Conservation (phyloP, 2,888 invertebrate species). For the Apotomis betuletana region DNA sequence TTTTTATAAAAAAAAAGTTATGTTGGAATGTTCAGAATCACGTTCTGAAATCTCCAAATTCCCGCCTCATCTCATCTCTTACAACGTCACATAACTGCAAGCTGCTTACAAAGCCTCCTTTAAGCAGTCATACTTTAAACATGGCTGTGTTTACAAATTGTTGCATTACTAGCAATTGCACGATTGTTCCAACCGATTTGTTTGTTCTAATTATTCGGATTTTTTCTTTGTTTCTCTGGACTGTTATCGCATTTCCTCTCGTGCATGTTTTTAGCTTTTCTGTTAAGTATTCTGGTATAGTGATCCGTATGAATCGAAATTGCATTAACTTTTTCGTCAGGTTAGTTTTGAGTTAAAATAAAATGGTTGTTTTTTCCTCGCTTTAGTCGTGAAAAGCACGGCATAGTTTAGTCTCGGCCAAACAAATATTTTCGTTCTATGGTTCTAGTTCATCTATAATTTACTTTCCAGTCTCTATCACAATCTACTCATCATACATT, state of each 20-base stretch:
- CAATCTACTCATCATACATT: no score
- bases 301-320: background rate
- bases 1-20: no score
- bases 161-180: constrained; percentile 69
- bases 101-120: constrained; percentile 64
- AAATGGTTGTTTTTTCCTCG: no score
- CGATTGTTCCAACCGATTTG: constrained; percentile 63
- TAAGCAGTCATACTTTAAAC: constrained; percentile 60
- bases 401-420: no score
- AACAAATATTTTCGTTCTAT: no score
- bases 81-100: constrained; percentile 43
- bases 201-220: constrained; percentile 72
- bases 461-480: no score
- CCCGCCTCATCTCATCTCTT: constrained; percentile 16
- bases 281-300: background rate
- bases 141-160: constrained; percentile 75
- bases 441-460: no score
- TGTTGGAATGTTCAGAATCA: background rate
- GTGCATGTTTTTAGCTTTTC: constrained; percentile 37
- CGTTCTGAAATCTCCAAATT: background rate
- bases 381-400: no score
- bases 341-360: no score
- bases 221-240: constrained; percentile 57
- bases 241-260: constrained; percentile 52
- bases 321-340: no score